Percentiles rank a stretch among this genome's conserved stretches.
These are phyloP conservation scores for Nomada ruficornis DNA, from an alignment of 2,888 invertebrate species.

Conservation along the genomic window DNA sequence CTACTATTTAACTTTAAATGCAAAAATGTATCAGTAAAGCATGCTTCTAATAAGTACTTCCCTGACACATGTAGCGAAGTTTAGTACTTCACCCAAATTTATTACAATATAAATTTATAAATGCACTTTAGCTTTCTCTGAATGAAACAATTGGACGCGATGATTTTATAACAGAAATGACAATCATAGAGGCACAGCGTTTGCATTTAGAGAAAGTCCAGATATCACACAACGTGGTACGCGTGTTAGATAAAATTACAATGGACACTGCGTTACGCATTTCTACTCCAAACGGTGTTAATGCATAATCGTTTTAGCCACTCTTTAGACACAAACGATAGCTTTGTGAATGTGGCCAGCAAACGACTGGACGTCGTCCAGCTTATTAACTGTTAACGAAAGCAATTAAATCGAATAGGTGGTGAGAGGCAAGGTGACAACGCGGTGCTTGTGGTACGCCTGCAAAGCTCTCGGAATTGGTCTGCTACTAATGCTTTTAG, in stretches of 20 bases:
- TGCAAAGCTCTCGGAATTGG: slow-evolving; percentile 96
- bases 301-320: too few species aligned
- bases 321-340: background rate
- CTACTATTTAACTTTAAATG: slow-evolving; percentile 7
- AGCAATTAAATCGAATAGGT: slow-evolving; percentile 85
- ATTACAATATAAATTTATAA: too few species aligned
- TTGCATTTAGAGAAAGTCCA: too few species aligned
- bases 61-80: background rate
- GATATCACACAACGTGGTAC: too few species aligned
- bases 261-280: too few species aligned
- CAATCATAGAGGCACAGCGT: too few species aligned
- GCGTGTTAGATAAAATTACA: too few species aligned
- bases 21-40: background rate
- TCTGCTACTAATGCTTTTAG: slow-evolving; percentile 93
- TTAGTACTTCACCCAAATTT: background rate
- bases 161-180: too few species aligned
- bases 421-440: slow-evolving; percentile 94
- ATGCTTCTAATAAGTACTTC: background rate
- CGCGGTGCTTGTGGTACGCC: slow-evolving; percentile 96
- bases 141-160: too few species aligned
- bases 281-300: too few species aligned
- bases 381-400: slow-evolving; percentile 64
- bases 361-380: slow-evolving; percentile 33
- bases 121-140: too few species aligned
- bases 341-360: slow-evolving; percentile 9